These are phyloP conservation scores for Irena cyanogastra DNA, from an alignment of 2,113 vertebrate species.

Conservation along the genomic window DNA sequence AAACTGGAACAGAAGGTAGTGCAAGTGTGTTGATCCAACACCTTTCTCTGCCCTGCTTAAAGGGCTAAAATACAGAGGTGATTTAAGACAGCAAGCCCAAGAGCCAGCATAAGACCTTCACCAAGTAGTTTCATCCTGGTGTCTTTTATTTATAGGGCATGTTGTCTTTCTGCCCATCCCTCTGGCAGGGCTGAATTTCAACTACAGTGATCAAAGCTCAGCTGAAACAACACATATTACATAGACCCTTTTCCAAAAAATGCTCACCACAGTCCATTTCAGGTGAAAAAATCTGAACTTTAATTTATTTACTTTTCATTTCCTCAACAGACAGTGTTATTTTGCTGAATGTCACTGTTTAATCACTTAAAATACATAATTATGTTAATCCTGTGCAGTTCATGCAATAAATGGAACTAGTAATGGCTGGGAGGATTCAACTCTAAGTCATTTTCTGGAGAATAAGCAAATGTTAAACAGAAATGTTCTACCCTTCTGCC, in stretches of 20 bases:
- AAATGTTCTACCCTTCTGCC: background rate
- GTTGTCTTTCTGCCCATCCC: background rate
- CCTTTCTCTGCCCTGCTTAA: background rate
- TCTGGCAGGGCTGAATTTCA: background rate
- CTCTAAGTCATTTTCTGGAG: background rate
- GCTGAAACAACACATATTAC: background rate
- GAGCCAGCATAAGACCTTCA: background rate
- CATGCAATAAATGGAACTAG: background rate
- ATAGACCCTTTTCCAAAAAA: background rate
- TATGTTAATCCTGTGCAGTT: background rate
- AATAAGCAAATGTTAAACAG: background rate
- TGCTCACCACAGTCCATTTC: background rate
- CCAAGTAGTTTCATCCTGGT: background rate
- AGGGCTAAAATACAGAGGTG: background rate
- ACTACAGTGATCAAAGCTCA: background rate
- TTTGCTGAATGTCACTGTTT: slow-evolving; percentile 11
- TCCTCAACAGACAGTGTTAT: background rate
- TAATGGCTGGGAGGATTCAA: background rate
- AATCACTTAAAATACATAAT: background rate
- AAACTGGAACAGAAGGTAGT: background rate
- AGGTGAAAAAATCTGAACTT: background rate
- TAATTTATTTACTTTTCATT: slow-evolving; percentile 16
- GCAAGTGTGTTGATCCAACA: background rate
- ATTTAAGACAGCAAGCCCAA: background rate
- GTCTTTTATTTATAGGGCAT: background rate